phyloP scores from a whole-genome alignment of 2,797 vertebrate genomes.

The Myotis vivesi region DNA sequence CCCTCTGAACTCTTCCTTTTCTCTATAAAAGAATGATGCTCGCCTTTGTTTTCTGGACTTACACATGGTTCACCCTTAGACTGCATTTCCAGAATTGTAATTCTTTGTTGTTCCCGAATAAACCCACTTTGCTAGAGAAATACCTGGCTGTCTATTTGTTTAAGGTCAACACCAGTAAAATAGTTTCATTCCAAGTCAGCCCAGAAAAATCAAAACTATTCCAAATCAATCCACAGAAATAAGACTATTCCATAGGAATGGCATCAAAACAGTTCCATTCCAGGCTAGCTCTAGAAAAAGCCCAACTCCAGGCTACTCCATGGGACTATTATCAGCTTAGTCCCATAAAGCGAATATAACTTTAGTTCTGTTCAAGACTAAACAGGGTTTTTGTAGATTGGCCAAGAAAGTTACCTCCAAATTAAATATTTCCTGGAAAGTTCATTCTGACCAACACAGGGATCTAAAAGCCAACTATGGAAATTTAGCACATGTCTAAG shows the following conservation, averaged over 20 bases:
- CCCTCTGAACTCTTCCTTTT: not conserved
- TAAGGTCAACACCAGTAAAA: not conserved
- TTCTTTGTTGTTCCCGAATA: not conserved
- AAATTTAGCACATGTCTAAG: not conserved
- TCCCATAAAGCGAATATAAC: not conserved
- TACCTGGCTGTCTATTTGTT: not conserved
- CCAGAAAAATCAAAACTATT: not conserved
- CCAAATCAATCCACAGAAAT: not conserved
- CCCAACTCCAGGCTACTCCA: not conserved
- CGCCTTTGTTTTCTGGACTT: not conserved
- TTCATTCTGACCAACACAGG: not conserved
- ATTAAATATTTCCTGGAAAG: not conserved
- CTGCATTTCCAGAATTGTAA: not conserved
- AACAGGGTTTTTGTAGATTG: not conserved
- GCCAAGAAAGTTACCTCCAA: not conserved
- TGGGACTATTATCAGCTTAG: not conserved
- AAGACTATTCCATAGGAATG: not conserved
- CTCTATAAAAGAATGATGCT: not conserved
- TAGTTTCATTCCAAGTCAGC: not conserved
- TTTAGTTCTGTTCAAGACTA: conserved; percentile 22
- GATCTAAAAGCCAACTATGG: not conserved
- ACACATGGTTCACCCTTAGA: not conserved
- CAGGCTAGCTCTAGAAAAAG: not conserved
- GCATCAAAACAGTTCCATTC: not conserved
- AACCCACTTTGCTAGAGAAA: not conserved